Conservation (phyloP, 2,888 invertebrate genomes). For the Baccha elongata region DNA sequence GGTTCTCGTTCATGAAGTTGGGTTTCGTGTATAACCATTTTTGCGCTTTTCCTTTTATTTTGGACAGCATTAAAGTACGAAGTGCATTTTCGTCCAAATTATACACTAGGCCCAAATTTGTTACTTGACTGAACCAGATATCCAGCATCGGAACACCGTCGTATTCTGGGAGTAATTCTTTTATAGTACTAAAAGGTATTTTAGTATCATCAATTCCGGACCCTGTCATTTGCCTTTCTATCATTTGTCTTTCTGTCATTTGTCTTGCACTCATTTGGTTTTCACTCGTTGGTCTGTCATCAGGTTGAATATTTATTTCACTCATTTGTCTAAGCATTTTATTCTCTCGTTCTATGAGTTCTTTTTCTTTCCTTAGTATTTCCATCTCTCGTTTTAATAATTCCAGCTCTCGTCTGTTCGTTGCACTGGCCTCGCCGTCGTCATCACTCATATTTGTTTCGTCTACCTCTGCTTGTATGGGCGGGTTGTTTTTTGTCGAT, state of each 20-base stretch:
- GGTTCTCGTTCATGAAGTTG: background rate
- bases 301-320: background rate
- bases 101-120: background rate
- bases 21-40: background rate
- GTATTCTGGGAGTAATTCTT: constrained; percentile 7
- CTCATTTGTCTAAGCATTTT: background rate
- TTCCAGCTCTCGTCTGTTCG: no score
- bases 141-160: background rate
- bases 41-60: background rate
- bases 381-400: no score
- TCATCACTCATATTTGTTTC: no score
- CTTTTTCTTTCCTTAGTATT: no score
- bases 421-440: no score
- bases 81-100: background rate
- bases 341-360: background rate
- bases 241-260: background rate
- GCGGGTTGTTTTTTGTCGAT: no score
- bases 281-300: background rate
- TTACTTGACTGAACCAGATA: background rate
- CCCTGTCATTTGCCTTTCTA: background rate
- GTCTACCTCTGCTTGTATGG: no score
- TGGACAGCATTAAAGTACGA: background rate
- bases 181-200: constrained; percentile 7
- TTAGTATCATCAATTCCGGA: background rate
- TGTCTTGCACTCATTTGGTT: background rate